Conservation (phyloP, 2,113 vertebrate species). For the Telmatochromis sp. region DNA sequence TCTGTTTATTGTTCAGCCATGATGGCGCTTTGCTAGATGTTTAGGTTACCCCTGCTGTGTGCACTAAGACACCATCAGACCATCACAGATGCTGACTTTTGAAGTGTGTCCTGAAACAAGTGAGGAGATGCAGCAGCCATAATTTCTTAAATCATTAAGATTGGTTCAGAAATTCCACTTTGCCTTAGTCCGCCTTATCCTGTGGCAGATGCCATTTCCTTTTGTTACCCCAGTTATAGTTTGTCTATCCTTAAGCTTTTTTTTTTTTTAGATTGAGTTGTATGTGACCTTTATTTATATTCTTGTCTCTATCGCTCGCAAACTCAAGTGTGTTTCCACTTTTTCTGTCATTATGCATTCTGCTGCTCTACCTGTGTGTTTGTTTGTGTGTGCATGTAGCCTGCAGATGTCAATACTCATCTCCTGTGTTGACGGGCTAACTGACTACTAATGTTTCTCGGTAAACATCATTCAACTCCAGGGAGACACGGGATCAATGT, state of each 20-base stretch:
- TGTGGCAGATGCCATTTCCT: not conserved
- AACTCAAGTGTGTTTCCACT: not conserved
- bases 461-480: conserved; percentile 54
- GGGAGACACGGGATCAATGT: conserved; percentile 45
- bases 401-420: conserved; percentile 59
- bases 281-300: not conserved
- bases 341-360: not conserved
- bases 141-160: not conserved
- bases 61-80: not conserved
- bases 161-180: not conserved
- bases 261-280: not conserved
- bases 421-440: conserved; percentile 34
- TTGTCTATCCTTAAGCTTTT: not conserved
- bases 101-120: not conserved
- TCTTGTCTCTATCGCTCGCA: not conserved
- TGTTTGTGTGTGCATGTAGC: not conserved
- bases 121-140: not conserved
- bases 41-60: not conserved
- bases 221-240: not conserved
- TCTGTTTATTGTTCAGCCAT: not conserved
- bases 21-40: not conserved
- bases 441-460: conserved; percentile 59
- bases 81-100: not conserved
- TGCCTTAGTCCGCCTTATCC: not conserved
- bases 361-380: not conserved